Evolutionary conservation across 2,888 invertebrate species (phyloP), one percentile per base, ranked within the genome.

Genomic region (Corythucha ciliata): DNA sequence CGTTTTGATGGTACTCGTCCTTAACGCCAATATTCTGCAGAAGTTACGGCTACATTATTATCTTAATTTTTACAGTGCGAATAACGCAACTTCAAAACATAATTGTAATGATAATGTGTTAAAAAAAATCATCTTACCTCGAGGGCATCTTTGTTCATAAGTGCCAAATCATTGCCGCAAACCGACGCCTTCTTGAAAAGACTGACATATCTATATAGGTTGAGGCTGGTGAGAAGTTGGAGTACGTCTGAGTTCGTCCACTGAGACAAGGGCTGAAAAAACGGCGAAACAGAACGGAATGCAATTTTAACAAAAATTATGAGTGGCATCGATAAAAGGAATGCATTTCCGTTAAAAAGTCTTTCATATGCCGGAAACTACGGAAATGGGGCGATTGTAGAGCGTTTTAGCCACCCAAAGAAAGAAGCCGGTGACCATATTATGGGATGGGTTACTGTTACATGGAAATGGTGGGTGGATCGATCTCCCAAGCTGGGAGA

Each of bases 181-280:
- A 83, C 76, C 63, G 79, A 77, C 65, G 78, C 77, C 61, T 79
- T 78, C 63, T 78, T 76, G 71, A 83, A 83, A 55, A 80, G 72
- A 63, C 81, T 81, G 53, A 78, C 76, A 68, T 81, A 80, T 56
- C 79, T 73, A 68, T 80, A 81, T 53, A 84, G 71, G 67, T 83
- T 82, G 53, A 81, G 68, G 44, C 79, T 79, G 48, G 81, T 79
- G 80, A 83, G 79, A 81, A 82, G 83, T 69, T 83, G 81, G 53
- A 80, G 74, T 36, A 83, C 81, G 66, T 82, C 77, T 47, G 74
- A 67, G 48, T 78, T 74, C 32, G 77, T 76, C 84, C 83, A 84
- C 64, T 81, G 77, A 58, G 72, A 71, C 59, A 82, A 72, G 50
- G 79, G 76, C 83, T 83, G 70, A 14, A 73, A 72, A 59, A 63